Evolutionary conservation across 2,888 invertebrate species (phyloP).

Genomic region (Drosophila emarginata): DNA sequence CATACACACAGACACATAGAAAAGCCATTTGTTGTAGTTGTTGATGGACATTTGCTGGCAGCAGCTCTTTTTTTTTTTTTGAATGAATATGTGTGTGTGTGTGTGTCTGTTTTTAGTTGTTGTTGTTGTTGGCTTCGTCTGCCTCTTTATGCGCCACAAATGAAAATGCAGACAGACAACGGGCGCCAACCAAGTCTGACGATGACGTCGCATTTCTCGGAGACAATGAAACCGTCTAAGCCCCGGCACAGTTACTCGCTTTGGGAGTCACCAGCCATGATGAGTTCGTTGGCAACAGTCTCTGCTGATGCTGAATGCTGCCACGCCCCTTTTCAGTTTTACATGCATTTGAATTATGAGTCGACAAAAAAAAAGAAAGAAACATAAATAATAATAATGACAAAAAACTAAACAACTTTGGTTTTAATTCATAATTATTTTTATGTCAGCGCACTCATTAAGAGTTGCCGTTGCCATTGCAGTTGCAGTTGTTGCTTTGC

Average conservation of each 20-base stretch:
- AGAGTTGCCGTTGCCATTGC: conserved; percentile 41
- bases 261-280: conserved; percentile 24
- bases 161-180: conserved; percentile 77
- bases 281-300: conserved; percentile 69
- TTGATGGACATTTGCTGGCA: conserved; percentile 77
- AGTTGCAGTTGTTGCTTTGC: conserved; percentile 32
- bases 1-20: conserved; percentile 28
- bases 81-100: neutral
- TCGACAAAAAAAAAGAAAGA: conserved; percentile 20
- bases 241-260: conserved; percentile 58
- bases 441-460: conserved; percentile 75
- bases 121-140: conserved; percentile 25
- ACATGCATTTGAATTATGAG: conserved; percentile 75
- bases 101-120: neutral
- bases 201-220: conserved; percentile 71
- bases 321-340: conserved; percentile 25
- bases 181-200: conserved; percentile 73
- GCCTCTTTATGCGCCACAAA: conserved; percentile 71
- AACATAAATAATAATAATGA: conserved; percentile 27
- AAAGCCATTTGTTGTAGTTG: conserved; percentile 57
- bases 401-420: conserved; percentile 58
- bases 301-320: conserved; percentile 6
- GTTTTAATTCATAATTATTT: conserved; percentile 75
- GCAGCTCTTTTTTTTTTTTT: conserved; percentile 41
- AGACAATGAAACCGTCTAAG: conserved; percentile 68